A percentile compares a stretch with the other conserved stretches of the same genome.
phyloP scores from a whole-genome alignment of 2,113 vertebrate species.

The Myiopsitta monachus region DNA sequence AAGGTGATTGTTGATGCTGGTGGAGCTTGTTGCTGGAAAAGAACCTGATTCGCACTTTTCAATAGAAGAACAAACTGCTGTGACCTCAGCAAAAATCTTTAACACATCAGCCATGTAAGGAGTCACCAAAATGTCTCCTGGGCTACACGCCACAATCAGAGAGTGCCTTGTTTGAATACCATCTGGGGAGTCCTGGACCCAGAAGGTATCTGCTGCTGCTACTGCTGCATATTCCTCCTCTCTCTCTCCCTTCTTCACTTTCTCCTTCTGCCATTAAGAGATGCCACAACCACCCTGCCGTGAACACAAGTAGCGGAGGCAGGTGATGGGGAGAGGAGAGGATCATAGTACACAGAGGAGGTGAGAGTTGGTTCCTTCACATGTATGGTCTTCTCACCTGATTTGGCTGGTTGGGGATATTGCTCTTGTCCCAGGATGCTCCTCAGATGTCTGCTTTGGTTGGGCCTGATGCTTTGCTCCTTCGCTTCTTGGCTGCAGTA shows the following conservation, averaged over 20 bases:
- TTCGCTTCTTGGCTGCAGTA: neutral
- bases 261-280: neutral
- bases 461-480: neutral
- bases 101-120: neutral
- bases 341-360: accelerated
- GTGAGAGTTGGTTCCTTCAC: neutral
- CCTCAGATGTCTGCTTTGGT: neutral
- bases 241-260: neutral
- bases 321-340: neutral
- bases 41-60: neutral
- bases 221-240: neutral
- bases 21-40: neutral
- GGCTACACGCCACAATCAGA: neutral
- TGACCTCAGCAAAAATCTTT: neutral
- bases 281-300: neutral
- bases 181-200: neutral
- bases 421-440: neutral
- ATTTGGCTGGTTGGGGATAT: neutral
- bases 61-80: neutral
- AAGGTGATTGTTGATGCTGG: neutral
- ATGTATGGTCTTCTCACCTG: neutral
- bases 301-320: neutral
- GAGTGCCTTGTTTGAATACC: neutral
- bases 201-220: neutral
- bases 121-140: neutral